Percentiles rank a stretch among this genome's conserved stretches.
These are phyloP conservation scores for Tachuris rubrigastra DNA, from an alignment of 2,113 vertebrate species.

Conservation along the genomic window DNA sequence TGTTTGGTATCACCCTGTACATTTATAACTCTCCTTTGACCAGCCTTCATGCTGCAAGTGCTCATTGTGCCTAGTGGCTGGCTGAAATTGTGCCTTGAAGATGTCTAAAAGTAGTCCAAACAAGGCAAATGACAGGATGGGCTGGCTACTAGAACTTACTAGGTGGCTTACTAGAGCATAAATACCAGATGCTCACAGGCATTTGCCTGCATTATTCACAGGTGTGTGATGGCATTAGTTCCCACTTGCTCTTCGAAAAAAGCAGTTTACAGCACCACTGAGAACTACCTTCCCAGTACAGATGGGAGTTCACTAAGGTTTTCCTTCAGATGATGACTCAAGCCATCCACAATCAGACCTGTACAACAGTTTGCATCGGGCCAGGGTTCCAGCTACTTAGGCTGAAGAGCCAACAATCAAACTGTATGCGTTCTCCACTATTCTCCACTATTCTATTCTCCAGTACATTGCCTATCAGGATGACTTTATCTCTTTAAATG, in stretches of 20 bases:
- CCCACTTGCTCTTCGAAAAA: background rate
- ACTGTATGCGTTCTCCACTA: background rate
- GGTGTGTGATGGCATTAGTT: background rate
- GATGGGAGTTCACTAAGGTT: background rate
- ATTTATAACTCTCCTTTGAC: background rate
- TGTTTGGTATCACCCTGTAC: background rate
- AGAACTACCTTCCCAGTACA: background rate
- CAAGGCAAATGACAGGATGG: background rate
- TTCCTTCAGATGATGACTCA: background rate
- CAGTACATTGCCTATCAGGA: background rate
- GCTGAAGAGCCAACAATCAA: background rate
- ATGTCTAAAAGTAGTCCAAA: background rate
- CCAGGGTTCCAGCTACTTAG: background rate
- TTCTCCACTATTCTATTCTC: background rate
- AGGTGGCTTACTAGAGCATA: background rate
- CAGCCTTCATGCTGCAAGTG: background rate
- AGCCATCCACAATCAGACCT: background rate
- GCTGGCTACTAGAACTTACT: background rate
- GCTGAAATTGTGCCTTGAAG: background rate
- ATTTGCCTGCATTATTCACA: background rate
- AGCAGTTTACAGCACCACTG: background rate
- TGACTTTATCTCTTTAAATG: constrained; percentile 15
- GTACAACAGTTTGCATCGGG: background rate
- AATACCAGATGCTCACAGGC: background rate
- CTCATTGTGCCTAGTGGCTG: background rate